Conservation (phyloP, 2,113 vertebrate genomes). For the Phasianus colchicus region DNA sequence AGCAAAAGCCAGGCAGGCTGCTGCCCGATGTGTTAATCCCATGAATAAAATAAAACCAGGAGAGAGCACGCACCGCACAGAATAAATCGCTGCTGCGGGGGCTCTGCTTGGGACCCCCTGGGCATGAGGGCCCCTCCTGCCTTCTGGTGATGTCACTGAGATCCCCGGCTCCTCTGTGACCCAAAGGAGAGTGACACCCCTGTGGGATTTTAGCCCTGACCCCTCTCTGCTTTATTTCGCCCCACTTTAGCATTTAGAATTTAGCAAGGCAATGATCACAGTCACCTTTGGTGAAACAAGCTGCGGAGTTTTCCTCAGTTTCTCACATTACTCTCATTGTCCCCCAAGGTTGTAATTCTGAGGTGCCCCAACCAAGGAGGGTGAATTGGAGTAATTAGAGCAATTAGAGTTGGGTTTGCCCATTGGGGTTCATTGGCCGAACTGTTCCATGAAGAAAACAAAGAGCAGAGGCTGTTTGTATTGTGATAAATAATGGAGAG, state of each 20-base stretch:
- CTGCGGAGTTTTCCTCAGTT: rapidly evolving
- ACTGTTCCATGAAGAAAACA: not conserved
- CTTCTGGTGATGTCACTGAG: rapidly evolving
- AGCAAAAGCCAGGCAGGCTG: constrained; percentile 45
- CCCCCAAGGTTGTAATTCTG: rapidly evolving
- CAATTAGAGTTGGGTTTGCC: not conserved
- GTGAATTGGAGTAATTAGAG: not conserved
- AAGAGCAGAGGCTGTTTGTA: rapidly evolving
- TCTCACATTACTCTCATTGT: rapidly evolving
- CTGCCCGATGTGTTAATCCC: constrained; percentile 49
- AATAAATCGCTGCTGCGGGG: rapidly evolving
- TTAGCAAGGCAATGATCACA: rapidly evolving
- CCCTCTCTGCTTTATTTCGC: not conserved
- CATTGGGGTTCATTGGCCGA: not conserved
- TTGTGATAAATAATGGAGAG: not conserved
- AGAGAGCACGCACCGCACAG: not conserved
- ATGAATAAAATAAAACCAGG: constrained; percentile 2
- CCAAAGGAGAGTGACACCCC: rapidly evolving
- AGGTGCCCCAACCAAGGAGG: not conserved
- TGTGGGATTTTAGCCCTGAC: not conserved
- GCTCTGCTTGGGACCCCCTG: not conserved
- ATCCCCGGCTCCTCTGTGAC: not conserved
- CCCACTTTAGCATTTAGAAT: not conserved
- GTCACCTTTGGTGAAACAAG: too few relatives aligned
- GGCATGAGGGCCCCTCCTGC: not conserved